Evolutionary conservation across 2,888 invertebrate genomes (phyloP).

Genomic region (Drosophila recens): DNA sequence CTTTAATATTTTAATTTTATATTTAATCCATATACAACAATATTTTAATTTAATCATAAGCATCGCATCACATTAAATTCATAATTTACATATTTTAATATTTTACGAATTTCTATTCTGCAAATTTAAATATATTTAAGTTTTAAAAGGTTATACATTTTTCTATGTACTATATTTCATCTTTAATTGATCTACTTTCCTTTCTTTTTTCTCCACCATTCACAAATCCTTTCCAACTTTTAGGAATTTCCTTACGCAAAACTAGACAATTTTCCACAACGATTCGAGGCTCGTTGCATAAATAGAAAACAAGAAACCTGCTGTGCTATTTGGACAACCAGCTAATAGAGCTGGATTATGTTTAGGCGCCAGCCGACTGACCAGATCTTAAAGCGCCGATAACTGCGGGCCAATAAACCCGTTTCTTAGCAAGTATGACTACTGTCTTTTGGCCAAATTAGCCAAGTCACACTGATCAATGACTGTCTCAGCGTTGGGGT

Average conservation of each 20-base stretch:
- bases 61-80: too few species aligned
- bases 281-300: constrained; percentile 37
- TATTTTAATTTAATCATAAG: too few species aligned
- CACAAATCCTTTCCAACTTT: neutral
- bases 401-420: constrained; percentile 46
- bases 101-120: too few species aligned
- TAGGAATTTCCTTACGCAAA: constrained; percentile 22
- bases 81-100: too few species aligned
- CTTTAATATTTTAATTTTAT: neutral
- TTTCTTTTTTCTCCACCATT: neutral
- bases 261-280: constrained; percentile 15
- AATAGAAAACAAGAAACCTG: constrained; percentile 48
- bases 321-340: constrained; percentile 37
- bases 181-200: too few species aligned
- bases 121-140: too few species aligned
- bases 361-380: constrained; percentile 48
- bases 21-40: too few species aligned
- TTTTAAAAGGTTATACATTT: too few species aligned
- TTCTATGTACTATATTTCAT: too few species aligned
- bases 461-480: constrained; percentile 29
- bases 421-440: constrained; percentile 53
- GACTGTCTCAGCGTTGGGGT: constrained; percentile 7
- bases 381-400: constrained; percentile 44
- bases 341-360: constrained; percentile 52
- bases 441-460: constrained; percentile 38